These are phyloP conservation scores for Stigmatopora nigra DNA, from an alignment of 2,113 vertebrate species.

Conservation along the genomic window DNA sequence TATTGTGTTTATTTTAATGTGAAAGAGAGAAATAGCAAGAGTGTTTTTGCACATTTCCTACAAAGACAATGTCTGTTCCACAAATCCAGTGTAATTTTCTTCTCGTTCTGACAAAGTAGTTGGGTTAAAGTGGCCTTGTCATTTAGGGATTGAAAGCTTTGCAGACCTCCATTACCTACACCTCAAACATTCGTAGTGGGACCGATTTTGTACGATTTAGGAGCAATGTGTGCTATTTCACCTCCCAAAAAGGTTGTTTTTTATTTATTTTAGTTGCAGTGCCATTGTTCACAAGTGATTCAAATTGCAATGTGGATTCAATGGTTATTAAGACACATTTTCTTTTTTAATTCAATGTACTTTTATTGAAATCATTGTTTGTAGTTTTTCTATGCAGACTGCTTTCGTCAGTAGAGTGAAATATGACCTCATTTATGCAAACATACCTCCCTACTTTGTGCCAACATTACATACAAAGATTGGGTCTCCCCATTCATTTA, in stretches of 20 bases:
- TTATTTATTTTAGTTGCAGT: conserved; percentile 12
- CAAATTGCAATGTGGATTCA: not conserved
- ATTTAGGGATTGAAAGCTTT: conserved; percentile 51
- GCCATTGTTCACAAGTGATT: not conserved
- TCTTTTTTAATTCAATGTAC: not conserved
- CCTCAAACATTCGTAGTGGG: conserved; percentile 51
- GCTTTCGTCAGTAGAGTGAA: not conserved
- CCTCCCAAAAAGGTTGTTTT: conserved; percentile 9
- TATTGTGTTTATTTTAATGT: not conserved
- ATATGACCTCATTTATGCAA: conserved; percentile 24
- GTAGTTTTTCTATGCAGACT: not conserved
- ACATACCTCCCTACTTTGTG: not conserved
- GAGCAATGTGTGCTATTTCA: not conserved
- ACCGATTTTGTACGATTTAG: conserved; percentile 36
- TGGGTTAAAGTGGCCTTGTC: conserved; percentile 46
- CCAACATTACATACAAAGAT: not conserved
- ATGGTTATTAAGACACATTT: not conserved
- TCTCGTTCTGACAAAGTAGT: conserved; percentile 51
- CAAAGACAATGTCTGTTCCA: not conserved
- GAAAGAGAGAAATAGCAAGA: not conserved
- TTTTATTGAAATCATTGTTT: not conserved
- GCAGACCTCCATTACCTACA: conserved; percentile 53
- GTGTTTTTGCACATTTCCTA: not conserved
- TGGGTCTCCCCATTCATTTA: not conserved
- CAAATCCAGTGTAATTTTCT: conserved; percentile 48